Percentiles rank a stretch among this genome's conserved stretches.
Evolutionary conservation across 2,888 invertebrate species (phyloP).

Genomic region (Galerucella pusilla): DNA sequence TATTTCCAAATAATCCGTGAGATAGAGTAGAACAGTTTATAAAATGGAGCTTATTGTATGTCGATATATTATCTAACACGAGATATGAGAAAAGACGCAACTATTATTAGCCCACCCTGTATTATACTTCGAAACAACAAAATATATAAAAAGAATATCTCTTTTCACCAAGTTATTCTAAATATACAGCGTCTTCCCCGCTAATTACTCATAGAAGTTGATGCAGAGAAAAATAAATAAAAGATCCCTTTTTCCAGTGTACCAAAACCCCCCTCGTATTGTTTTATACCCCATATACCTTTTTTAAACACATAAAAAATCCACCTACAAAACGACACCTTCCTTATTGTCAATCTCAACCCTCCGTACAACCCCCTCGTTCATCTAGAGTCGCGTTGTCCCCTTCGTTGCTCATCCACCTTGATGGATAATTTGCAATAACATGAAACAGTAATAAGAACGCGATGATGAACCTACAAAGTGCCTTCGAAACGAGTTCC

Average conservation of each 20-base stretch:
- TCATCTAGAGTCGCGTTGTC: neutral
- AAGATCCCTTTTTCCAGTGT: conserved; percentile 7
- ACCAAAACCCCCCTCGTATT: conserved; percentile 9
- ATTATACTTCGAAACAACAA: too few relatives aligned
- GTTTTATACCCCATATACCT: conserved; percentile 16
- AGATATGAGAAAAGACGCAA: too few relatives aligned
- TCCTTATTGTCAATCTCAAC: conserved; percentile 35
- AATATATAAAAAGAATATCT: too few relatives aligned
- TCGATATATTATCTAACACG: too few relatives aligned
- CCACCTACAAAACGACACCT: conserved; percentile 15
- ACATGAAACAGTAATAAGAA: conserved; percentile 62
- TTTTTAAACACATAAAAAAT: conserved; percentile 19
- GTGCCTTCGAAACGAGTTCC: conserved; percentile 47
- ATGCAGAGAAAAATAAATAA: too few relatives aligned
- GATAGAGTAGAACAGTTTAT: too few relatives aligned
- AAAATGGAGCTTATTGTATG: too few relatives aligned
- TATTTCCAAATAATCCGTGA: too few relatives aligned
- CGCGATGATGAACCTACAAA: conserved; percentile 52
- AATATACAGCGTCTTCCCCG: too few relatives aligned
- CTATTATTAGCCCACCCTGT: too few relatives aligned
- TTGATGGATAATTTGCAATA: conserved; percentile 62
- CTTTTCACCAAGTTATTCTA: too few relatives aligned
- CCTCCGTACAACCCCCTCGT: conserved; percentile 3
- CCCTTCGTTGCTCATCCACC: conserved; percentile 21
- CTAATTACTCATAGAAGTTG: too few relatives aligned